These are phyloP conservation scores for Epistrophe grossulariae DNA, from an alignment of 2,888 invertebrate species.

Conservation along the genomic window DNA sequence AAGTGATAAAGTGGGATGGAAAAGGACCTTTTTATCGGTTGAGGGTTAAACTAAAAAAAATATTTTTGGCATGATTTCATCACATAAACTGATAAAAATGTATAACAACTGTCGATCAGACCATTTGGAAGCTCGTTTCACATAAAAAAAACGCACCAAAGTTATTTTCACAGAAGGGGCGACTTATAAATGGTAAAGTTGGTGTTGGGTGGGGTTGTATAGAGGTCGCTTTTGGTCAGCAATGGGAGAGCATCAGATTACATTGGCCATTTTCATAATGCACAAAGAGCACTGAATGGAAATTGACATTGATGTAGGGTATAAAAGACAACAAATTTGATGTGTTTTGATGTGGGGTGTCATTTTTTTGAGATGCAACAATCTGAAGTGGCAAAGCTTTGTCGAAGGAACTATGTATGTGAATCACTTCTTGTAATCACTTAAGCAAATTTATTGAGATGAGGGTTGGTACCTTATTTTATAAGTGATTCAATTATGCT, in stretches of 20 bases:
- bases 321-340: slow-evolving; percentile 29
- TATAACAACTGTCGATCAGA: slow-evolving; percentile 70
- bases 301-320: slow-evolving; percentile 70
- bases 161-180: slow-evolving; percentile 36
- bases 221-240: slow-evolving; percentile 61
- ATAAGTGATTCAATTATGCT: not conserved
- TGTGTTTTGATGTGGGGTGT: slow-evolving; percentile 57
- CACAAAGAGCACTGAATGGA: slow-evolving; percentile 60
- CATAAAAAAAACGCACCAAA: slow-evolving; percentile 38
- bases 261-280: slow-evolving; percentile 68
- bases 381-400: not conserved
- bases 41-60: slow-evolving; percentile 34
- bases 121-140: slow-evolving; percentile 45
- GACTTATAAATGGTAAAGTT: not conserved
- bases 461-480: not conserved
- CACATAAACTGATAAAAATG: slow-evolving; percentile 60
- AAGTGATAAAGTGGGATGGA: slow-evolving; percentile 52
- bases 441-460: slow-evolving; percentile 21
- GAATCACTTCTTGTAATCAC: slow-evolving; percentile 29
- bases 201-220: not conserved
- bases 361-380: slow-evolving; percentile 27
- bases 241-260: slow-evolving; percentile 53
- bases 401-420: not conserved
- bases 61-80: slow-evolving; percentile 49
- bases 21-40: not conserved